phyloP scores from a whole-genome alignment of 2,888 invertebrate species.

The Phania funesta region DNA sequence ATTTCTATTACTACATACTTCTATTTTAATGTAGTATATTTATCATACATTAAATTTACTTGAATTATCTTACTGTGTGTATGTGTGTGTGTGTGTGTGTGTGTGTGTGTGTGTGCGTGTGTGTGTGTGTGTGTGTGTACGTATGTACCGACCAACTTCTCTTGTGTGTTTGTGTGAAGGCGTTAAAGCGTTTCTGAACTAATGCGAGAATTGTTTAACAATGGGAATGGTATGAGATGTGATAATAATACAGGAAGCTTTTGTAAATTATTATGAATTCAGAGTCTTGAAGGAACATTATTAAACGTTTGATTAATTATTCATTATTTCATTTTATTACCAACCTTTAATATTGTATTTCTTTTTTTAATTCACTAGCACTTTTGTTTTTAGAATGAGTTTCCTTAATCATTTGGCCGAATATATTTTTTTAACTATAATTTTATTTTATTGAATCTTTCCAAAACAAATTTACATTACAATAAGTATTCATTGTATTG shows the following conservation, averaged over 20 bases:
- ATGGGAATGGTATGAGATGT: neutral
- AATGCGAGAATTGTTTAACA: constrained; percentile 16
- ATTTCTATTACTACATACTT: neutral
- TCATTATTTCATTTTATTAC: neutral
- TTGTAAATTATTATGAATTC: neutral
- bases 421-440: no score
- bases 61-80: neutral
- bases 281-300: neutral
- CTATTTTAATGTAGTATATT: neutral
- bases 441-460: no score
- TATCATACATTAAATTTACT: constrained; percentile 26
- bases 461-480: no score
- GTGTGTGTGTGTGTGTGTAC: neutral
- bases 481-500: no score
- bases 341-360: no score
- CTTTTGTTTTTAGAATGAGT: no score
- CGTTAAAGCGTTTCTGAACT: constrained; percentile 72
- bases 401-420: no score
- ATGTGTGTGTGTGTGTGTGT: neutral
- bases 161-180: constrained; percentile 66
- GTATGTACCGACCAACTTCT: no score
- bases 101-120: neutral
- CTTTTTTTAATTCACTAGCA: no score
- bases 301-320: neutral
- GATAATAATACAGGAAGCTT: neutral